These are phyloP conservation scores for Sinocyclocheilus grahami DNA, from an alignment of 2,113 vertebrate species.

Conservation along the genomic window DNA sequence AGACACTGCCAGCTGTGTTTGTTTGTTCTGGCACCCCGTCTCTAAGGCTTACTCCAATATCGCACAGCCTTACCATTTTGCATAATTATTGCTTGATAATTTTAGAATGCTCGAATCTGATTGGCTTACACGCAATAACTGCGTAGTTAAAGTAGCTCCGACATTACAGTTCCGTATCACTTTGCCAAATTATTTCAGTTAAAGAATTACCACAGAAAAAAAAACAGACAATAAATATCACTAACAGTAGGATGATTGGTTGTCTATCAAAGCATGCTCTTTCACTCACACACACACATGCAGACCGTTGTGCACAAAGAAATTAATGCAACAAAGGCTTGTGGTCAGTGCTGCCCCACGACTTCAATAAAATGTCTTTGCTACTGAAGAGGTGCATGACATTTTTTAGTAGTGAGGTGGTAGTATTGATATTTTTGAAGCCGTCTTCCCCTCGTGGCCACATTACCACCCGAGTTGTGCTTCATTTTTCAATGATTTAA, in stretches of 20 bases:
- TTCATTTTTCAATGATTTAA: background rate
- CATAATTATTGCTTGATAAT: background rate
- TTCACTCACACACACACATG: background rate
- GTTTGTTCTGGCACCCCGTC: background rate
- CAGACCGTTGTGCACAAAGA: background rate
- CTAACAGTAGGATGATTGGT: background rate
- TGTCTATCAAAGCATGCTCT: background rate
- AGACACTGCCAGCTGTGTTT: no score
- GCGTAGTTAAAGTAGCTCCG: background rate
- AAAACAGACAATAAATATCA: background rate
- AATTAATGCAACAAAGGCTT: background rate
- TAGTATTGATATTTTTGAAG: background rate
- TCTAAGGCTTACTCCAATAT: background rate
- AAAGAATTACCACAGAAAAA: background rate
- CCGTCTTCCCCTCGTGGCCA: background rate
- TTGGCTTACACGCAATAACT: background rate
- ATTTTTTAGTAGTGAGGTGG: background rate
- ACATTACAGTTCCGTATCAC: background rate
- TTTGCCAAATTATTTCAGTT: background rate
- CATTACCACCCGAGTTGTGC: background rate
- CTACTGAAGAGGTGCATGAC: background rate
- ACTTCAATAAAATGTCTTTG: background rate
- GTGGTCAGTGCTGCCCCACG: background rate
- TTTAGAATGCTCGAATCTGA: background rate
- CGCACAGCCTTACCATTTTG: background rate